Evolutionary conservation across 1,140 invertebrate genomes (phyloP), one percentile per base, ranked within the genome.

Genomic region (Acromyrmex echinatior): DNA sequence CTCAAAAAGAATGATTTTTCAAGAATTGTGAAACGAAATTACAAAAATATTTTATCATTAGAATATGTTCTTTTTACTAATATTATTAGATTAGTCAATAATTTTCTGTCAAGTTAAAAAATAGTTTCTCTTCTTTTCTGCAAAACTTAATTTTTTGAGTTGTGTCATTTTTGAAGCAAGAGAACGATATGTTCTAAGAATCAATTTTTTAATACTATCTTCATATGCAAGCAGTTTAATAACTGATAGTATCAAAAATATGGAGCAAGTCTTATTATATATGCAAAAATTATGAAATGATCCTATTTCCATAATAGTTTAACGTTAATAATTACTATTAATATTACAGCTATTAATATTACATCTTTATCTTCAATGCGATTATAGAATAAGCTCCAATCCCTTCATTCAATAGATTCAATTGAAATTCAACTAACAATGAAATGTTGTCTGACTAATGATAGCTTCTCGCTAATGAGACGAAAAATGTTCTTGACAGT

Each of bases 401-500:
- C 49, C 2, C 53, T 58, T 56, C 9, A 6, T 49, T 74, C 35
- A 70, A 82, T 25, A 45, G n/a, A 45, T 81, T 79, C 16, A 45
- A 10, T 6, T 21, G 25, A 65, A 66, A 31, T 79, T 66, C 18
- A 68, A 2, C n/a, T 10, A 45, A 35, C 60, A 39, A 4, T 9
- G 16, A 16, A 66, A 35, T n/a, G 3, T 39, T 25, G 35, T 9
- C 21, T n/a, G 77, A 79, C 45, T 78, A 78, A 78, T 65, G 12
- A 62, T 21, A 31, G 12, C 45, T 31, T n/a, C 7, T 2, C 16
- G 18, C n/a, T 68, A 80, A 56, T 21, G 63, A 80, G 6, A 35
- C 25, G 18, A 63, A 53, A 16, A 25, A 28, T 62, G 60, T 53
- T 68, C 60, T 86, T 65, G 74, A 74, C 68, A 76, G 35, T 66